A percentile compares a stretch with the other conserved stretches of the same genome.
Evolutionary conservation across 2,113 vertebrate species (phyloP).

Genomic region (Bufo gargarizans): DNA sequence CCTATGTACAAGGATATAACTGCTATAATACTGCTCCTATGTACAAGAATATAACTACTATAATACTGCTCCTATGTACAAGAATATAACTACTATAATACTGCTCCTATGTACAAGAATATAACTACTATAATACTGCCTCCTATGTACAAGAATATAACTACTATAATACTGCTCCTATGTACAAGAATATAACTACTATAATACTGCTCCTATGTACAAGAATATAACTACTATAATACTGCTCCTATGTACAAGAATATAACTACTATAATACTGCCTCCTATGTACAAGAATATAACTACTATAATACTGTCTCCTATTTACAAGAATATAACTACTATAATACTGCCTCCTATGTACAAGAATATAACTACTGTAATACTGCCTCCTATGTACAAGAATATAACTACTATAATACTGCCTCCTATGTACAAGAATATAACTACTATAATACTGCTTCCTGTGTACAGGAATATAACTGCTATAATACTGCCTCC

Average conservation of each 20-base stretch:
- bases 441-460: conserved; percentile 10
- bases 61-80: not conserved
- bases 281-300: not conserved
- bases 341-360: not conserved
- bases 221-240: not conserved
- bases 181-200: conserved; percentile 1
- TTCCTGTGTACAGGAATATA: not conserved
- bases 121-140: not conserved
- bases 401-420: conserved; percentile 4
- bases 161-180: not conserved
- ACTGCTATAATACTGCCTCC: too few relatives aligned
- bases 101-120: not conserved
- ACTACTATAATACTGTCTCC: not conserved
- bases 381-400: not conserved
- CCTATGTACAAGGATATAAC: too few relatives aligned
- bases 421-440: not conserved
- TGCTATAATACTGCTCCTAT: too few relatives aligned
- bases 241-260: not conserved
- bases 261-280: conserved; percentile 5
- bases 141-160: not conserved
- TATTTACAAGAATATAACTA: not conserved
- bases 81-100: not conserved
- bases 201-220: not conserved
- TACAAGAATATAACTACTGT: conserved; percentile 1
- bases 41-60: not conserved